phyloP scores from a whole-genome alignment of 2,113 vertebrate species.

The Glaucomys volans region DNA sequence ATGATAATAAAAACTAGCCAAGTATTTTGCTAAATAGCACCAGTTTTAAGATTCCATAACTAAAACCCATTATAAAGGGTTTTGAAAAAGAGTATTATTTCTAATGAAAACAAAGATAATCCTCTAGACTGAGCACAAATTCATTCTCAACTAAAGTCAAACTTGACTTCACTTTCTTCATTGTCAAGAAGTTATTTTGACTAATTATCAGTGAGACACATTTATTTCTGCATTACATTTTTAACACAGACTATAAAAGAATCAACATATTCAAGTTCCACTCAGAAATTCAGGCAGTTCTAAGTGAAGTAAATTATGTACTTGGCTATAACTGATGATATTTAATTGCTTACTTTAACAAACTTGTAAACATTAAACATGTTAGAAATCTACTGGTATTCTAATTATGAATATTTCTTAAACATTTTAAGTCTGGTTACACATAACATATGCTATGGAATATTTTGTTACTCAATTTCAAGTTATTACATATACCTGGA shows the following conservation, averaged over 20 bases:
- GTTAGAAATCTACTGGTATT: not conserved
- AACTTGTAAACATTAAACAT: conserved; percentile 47
- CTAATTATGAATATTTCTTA: conserved; percentile 54
- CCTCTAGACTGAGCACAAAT: not conserved
- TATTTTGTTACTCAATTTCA: conserved; percentile 47
- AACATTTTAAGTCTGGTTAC: conserved; percentile 43
- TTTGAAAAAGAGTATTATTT: conserved; percentile 52
- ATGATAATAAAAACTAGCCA: conserved; percentile 22
- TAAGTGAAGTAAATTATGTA: conserved; percentile 9
- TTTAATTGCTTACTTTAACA: conserved; percentile 32
- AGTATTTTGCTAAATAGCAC: conserved; percentile 42
- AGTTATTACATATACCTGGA: conserved; percentile 10
- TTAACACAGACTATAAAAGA: not conserved
- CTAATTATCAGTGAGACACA: conserved; percentile 26
- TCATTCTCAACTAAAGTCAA: not conserved
- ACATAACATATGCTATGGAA: not conserved
- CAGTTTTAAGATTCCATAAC: conserved; percentile 23
- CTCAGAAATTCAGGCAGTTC: conserved; percentile 54
- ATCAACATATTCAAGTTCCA: conserved; percentile 45
- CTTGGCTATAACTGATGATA: not conserved
- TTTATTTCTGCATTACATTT: not conserved
- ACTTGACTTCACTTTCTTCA: conserved; percentile 34
- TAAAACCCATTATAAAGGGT: not conserved
- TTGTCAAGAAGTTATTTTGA: conserved; percentile 26
- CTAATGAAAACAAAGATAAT: conserved; percentile 46